phyloP scores from a whole-genome alignment of 2,113 vertebrate genomes.

The Catharus bicknelli region DNA sequence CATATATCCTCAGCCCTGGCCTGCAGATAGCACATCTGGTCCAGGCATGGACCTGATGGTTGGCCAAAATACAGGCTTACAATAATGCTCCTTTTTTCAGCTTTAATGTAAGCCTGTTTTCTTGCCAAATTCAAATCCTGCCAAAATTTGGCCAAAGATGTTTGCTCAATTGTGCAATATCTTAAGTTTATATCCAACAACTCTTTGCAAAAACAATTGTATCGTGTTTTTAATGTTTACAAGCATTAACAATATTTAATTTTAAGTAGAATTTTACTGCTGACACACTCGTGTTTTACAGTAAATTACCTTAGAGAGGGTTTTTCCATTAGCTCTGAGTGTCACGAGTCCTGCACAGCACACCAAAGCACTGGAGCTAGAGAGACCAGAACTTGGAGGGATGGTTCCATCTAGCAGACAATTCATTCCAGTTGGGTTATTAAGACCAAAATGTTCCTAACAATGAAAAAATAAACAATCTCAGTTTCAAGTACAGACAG shows the following conservation, averaged over 20 bases:
- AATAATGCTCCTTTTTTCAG: slow-evolving; percentile 62
- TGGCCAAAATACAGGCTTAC: slow-evolving; percentile 64
- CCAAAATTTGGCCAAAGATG: slow-evolving; percentile 57
- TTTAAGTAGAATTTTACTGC: slow-evolving; percentile 52
- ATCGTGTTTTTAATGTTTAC: slow-evolving; percentile 61
- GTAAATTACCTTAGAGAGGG: slow-evolving; percentile 88
- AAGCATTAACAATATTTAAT: slow-evolving; percentile 60
- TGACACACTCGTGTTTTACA: slow-evolving; percentile 35
- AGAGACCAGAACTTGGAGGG: slow-evolving; percentile 92
- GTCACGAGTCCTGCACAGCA: slow-evolving; percentile 92
- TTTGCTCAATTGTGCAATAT: slow-evolving; percentile 30
- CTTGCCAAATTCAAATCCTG: slow-evolving; percentile 62
- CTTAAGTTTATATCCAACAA: slow-evolving; percentile 67
- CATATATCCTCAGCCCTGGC: slow-evolving; percentile 62
- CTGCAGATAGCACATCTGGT: slow-evolving; percentile 67
- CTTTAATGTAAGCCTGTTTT: slow-evolving; percentile 65
- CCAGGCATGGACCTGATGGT: slow-evolving; percentile 62
- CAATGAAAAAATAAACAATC: slow-evolving; percentile 62
- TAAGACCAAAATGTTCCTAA: slow-evolving; percentile 87
- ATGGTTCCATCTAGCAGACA: slow-evolving; percentile 93
- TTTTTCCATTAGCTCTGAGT: slow-evolving; percentile 84
- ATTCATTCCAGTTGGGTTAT: slow-evolving; percentile 83
- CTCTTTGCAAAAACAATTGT: slow-evolving; percentile 58
- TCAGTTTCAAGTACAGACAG: slow-evolving; percentile 54
- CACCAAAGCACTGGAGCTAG: slow-evolving; percentile 94